phyloP scores from a whole-genome alignment of 2,888 invertebrate species.

The Unio pictorum region DNA sequence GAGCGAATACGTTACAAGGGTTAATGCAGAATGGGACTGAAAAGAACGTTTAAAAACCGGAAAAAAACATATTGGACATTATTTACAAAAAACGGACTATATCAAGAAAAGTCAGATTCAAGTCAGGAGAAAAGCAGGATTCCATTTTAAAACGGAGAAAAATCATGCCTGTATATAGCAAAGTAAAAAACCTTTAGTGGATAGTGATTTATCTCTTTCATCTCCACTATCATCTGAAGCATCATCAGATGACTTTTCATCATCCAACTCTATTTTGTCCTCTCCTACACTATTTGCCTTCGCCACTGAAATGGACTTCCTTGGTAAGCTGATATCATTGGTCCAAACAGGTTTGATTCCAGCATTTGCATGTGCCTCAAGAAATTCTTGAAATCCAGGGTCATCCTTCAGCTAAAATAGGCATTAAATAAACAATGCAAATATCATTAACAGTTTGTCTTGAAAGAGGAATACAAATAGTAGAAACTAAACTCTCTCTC shows the following conservation, averaged over 20 bases:
- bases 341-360: constrained; percentile 73
- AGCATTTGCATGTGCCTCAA: constrained; percentile 83
- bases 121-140: too few relatives aligned
- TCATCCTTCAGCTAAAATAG: constrained; percentile 76
- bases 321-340: constrained; percentile 72
- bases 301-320: constrained; percentile 9
- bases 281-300: constrained; percentile 14
- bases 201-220: neutral
- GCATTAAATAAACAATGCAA: neutral
- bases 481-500: too few relatives aligned
- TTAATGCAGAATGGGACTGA: too few relatives aligned
- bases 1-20: too few relatives aligned
- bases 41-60: too few relatives aligned
- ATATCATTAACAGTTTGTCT: neutral
- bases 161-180: too few relatives aligned
- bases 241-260: constrained; percentile 7
- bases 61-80: too few relatives aligned
- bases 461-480: too few relatives aligned
- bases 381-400: constrained; percentile 89
- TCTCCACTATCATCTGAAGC: constrained; percentile 4
- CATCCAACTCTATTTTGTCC: constrained; percentile 1
- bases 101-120: too few relatives aligned
- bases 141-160: too few relatives aligned
- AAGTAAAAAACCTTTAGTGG: too few relatives aligned
- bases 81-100: too few relatives aligned